Base-by-base conservation (phyloP, 2,888 invertebrate genomes). In the Augochlorella aurata region DNA sequence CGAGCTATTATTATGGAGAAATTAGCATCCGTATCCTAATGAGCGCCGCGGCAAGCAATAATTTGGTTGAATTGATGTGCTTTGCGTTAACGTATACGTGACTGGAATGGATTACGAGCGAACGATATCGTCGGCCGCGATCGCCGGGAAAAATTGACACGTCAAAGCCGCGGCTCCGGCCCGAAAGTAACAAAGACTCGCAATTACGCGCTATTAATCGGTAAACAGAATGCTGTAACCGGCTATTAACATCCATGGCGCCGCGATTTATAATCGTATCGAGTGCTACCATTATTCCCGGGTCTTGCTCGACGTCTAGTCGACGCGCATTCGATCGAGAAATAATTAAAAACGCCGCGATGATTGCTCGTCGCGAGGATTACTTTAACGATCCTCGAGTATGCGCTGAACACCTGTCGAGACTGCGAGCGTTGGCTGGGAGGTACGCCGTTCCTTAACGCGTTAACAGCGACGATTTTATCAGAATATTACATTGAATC, bases 391-490 rank as follows among this genome's bases (percentile, higher is more conserved):
- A 88, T 74, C 47, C 44, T 49, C 69, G 72, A 66, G 76, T 74
- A 74, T 12, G 14, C 58, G 7, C 47, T 14, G 66, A 21, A 18
- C 71, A 70, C 67, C 68, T 83, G 71, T 84, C 38, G 86, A 77
- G 86, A 87, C 83, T 84, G 86, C 87, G 87, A 85, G 85, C 81
- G 83, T 84, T 90, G 87, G 89, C 86, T 87, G 85, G 83, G 86
- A 88, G 87, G 87, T 88, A 86, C 49, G 29, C 24, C 16, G 10
- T 68, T 49, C 49, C 49, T 68, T 49, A 68, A 29, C 29, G 16
- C 47, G 9, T 24, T 18, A 12, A 14, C 47, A 4, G 49, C 10
- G 18, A 63, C 38, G 38, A 63, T 63, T 38, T 38, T 63, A 63
- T 63, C 38, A 63, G 38, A 4, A 44, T 24, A 7, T 61, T 18